A percentile compares a stretch with the other conserved stretches of the same genome.
Evolutionary conservation across 2,888 invertebrate genomes (phyloP).

Genomic region (Hypena proboscidalis): DNA sequence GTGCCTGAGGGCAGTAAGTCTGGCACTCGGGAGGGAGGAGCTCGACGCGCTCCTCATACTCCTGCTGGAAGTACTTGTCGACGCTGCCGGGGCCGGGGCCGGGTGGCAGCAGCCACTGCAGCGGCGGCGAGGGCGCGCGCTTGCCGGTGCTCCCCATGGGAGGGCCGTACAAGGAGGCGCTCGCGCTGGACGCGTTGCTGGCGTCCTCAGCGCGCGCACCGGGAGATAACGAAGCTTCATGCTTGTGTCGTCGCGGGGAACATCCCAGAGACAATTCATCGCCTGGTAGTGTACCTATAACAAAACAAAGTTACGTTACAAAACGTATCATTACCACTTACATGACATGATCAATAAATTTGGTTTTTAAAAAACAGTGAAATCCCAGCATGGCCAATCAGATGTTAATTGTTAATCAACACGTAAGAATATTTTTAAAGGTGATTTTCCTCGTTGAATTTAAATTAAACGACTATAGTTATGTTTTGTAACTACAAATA

Average conservation of each 20-base stretch:
- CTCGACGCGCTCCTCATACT: constrained; percentile 89
- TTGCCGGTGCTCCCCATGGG: constrained; percentile 73
- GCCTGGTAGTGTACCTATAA: constrained; percentile 91
- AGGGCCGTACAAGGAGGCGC: constrained; percentile 86
- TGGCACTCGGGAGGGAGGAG: constrained; percentile 81
- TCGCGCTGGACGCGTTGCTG: constrained; percentile 88
- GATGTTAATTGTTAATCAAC: too few species aligned
- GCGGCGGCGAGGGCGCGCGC: constrained; percentile 81
- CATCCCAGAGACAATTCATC: constrained; percentile 91
- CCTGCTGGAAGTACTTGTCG: constrained; percentile 87
- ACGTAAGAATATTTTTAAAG: too few species aligned
- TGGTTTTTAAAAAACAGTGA: too few species aligned
- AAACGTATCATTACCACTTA: too few species aligned
- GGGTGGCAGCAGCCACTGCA: constrained; percentile 90
- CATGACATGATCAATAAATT: too few species aligned
- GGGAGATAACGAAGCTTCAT: constrained; percentile 88
- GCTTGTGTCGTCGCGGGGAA: constrained; percentile 85
- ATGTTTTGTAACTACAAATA: too few species aligned
- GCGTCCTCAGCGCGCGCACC: constrained; percentile 90
- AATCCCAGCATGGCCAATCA: too few species aligned
- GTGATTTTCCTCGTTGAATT: too few species aligned
- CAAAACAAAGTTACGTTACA: constrained; percentile 40
- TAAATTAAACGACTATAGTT: too few species aligned
- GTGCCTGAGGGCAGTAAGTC: constrained; percentile 80
- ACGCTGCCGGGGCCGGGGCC: constrained; percentile 88